phyloP scores from a whole-genome alignment of 2,888 invertebrate species.

The Athalia circularis region DNA sequence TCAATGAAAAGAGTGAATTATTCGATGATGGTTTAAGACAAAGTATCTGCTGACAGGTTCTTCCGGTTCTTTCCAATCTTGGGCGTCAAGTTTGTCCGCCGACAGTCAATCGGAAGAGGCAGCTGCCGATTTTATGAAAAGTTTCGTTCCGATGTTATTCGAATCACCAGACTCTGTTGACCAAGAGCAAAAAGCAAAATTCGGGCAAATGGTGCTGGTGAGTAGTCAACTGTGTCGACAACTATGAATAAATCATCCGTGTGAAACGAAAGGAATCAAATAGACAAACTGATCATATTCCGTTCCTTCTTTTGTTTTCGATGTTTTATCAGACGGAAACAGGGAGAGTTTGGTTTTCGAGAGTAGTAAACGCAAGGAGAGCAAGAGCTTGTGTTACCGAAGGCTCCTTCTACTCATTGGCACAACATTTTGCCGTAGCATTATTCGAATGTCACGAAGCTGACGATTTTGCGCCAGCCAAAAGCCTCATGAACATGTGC shows the following conservation, averaged over 20 bases:
- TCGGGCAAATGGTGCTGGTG: slow-evolving; percentile 80
- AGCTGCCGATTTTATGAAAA: slow-evolving; percentile 81
- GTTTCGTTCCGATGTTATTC: slow-evolving; percentile 80
- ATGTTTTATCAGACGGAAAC: slow-evolving; percentile 74
- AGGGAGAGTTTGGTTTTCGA: slow-evolving; percentile 82
- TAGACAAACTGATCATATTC: not conserved
- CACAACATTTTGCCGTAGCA: slow-evolving; percentile 83
- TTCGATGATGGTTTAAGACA: not conserved
- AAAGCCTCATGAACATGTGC: slow-evolving; percentile 85
- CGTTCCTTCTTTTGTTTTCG: not conserved
- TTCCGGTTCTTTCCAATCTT: slow-evolving; percentile 79
- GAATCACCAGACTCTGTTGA: slow-evolving; percentile 77
- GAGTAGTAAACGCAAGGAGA: slow-evolving; percentile 81
- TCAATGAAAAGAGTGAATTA: slow-evolving; percentile 7
- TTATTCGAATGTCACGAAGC: slow-evolving; percentile 84
- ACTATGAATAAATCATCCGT: not conserved
- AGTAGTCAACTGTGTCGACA: slow-evolving; percentile 46
- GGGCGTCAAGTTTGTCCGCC: slow-evolving; percentile 79
- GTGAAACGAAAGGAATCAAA: not conserved
- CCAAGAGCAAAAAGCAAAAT: slow-evolving; percentile 81
- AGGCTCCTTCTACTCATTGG: slow-evolving; percentile 81
- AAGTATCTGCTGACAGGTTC: slow-evolving; percentile 72
- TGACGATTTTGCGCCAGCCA: slow-evolving; percentile 83
- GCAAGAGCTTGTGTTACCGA: slow-evolving; percentile 80
- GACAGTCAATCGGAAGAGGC: slow-evolving; percentile 79